A percentile compares a stretch with the other conserved stretches of the same genome.
Conservation (phyloP, 2,888 invertebrate genomes). For the Aplocera efformata region DNA sequence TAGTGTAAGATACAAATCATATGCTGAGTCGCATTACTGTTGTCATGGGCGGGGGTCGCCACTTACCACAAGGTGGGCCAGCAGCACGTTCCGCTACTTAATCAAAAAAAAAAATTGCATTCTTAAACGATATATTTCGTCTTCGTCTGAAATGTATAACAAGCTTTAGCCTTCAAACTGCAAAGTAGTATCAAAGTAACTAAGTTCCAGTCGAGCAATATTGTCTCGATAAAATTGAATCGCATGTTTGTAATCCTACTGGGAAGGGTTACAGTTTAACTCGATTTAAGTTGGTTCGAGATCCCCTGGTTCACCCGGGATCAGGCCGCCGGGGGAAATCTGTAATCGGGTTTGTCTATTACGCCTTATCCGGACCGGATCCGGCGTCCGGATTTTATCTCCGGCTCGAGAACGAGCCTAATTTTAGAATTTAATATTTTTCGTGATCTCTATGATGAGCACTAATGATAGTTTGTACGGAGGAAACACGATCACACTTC, state of each 20-base stretch:
- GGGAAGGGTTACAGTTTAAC: constrained; percentile 22
- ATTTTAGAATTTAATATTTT: constrained; percentile 5
- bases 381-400: constrained; percentile 48
- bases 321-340: constrained; percentile 59
- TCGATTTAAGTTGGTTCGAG: constrained; percentile 38
- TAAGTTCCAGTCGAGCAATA: constrained; percentile 3
- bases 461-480: too few species aligned
- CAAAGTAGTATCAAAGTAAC: not conserved
- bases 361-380: constrained; percentile 48
- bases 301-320: constrained; percentile 42
- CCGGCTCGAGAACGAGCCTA: constrained; percentile 36
- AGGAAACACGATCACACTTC: too few species aligned
- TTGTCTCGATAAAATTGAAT: constrained; percentile 18
- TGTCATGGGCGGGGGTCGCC: too few species aligned
- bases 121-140: too few species aligned
- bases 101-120: too few species aligned
- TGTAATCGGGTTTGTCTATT: constrained; percentile 71
- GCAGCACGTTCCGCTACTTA: too few species aligned
- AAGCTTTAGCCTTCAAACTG: not conserved
- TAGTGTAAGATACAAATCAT: too few species aligned
- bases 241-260: constrained; percentile 15
- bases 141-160: too few species aligned
- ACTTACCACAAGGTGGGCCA: too few species aligned
- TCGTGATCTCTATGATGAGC: too few species aligned
- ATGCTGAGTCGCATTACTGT: too few species aligned